Percentiles rank a stretch among this genome's conserved stretches.
Evolutionary conservation across 30 jellyfish, hydroid and myxozoan genomes (phyloP).

Genomic region (Sanderia malayensis): DNA sequence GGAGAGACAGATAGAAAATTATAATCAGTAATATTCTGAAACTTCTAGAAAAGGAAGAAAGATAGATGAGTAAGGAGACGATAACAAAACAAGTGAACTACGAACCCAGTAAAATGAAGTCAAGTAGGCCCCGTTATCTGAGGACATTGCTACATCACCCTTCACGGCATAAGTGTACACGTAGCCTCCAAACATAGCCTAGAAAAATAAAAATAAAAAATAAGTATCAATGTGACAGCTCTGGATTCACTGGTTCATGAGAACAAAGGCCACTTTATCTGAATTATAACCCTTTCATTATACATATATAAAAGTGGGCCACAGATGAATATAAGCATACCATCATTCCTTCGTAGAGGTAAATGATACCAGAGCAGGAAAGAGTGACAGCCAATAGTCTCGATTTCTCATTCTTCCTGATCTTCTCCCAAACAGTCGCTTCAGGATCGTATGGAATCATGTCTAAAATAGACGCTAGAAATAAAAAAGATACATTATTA

Average conservation of each 20-base stretch:
- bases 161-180: conserved; percentile 86
- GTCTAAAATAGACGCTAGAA: conserved; percentile 67
- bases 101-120: conserved; percentile 95
- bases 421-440: conserved; percentile 73
- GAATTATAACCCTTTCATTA: too few species aligned
- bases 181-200: conserved; percentile 99
- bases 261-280: too few species aligned
- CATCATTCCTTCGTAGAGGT: conserved; percentile 93
- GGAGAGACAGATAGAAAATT: too few species aligned
- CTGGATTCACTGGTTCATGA: too few species aligned
- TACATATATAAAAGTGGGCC: too few species aligned
- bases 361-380: conserved; percentile 77
- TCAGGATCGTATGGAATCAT: conserved; percentile 89
- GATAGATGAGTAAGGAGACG: too few species aligned
- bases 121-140: conserved; percentile 91
- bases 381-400: conserved; percentile 88
- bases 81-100: too few species aligned
- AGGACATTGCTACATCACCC: conserved; percentile 79
- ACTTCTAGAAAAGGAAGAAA: too few species aligned
- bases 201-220: not conserved
- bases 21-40: too few species aligned
- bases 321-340: too few species aligned
- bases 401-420: conserved; percentile 60
- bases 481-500: not conserved
- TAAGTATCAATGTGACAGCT: too few species aligned